phyloP scores from a whole-genome alignment of 64 coral and sea anemone genomes.

The Platygyra sinensis region DNA sequence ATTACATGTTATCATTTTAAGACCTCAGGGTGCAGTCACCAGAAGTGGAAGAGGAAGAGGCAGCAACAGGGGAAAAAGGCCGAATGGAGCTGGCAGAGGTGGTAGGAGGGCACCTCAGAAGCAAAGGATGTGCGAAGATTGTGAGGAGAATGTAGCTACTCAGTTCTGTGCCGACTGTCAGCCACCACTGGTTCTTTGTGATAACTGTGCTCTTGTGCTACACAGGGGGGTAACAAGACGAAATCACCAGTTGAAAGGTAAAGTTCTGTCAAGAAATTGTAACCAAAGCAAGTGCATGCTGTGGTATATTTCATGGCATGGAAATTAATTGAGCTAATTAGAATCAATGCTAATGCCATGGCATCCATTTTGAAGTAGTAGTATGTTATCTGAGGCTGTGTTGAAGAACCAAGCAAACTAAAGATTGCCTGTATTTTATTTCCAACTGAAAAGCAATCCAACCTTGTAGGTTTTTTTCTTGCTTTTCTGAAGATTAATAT shows the following conservation, averaged over 20 bases:
- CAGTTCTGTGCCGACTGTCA: slow-evolving; percentile 60
- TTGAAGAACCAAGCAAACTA: too few species aligned
- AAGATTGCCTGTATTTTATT: too few species aligned
- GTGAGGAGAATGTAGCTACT: slow-evolving; percentile 41
- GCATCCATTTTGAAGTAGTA: too few species aligned
- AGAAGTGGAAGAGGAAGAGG: neutral
- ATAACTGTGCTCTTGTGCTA: slow-evolving; percentile 32
- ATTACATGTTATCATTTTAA: too few species aligned
- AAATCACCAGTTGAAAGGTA: slow-evolving; percentile 62
- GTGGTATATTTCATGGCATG: too few species aligned
- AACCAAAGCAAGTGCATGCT: too few species aligned
- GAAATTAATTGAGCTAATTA: too few species aligned
- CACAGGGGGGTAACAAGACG: slow-evolving; percentile 50
- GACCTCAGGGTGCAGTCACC: neutral
- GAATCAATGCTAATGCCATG: too few species aligned
- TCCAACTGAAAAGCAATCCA: too few species aligned
- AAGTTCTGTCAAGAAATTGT: neutral
- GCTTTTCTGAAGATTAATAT: too few species aligned
- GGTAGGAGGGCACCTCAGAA: slow-evolving; percentile 11
- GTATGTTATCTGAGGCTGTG: too few species aligned
- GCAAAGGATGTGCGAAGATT: slow-evolving; percentile 54
- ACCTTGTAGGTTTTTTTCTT: too few species aligned
- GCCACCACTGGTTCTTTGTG: slow-evolving; percentile 54
- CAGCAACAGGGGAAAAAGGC: neutral
- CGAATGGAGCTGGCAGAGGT: neutral